Evolutionary conservation across 2,888 invertebrate species (phyloP).

Genomic region (Antitype chi): DNA sequence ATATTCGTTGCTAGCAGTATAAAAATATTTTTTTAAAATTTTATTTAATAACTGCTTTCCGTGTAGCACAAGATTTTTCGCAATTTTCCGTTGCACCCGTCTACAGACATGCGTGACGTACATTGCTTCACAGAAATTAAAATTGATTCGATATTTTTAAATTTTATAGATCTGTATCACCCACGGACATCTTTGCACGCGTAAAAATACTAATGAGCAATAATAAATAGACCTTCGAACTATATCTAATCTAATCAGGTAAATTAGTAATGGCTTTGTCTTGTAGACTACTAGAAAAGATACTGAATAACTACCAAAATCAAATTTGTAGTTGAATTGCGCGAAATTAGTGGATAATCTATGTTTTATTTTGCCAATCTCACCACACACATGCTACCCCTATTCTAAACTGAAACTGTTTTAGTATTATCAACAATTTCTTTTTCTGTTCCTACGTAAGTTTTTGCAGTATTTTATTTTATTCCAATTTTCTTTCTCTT

Average conservation of each 20-base stretch:
- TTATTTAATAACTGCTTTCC: slow-evolving; percentile 26
- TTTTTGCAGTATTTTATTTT: too few relatives aligned
- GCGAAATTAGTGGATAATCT: background rate
- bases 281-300: background rate
- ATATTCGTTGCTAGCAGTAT: background rate
- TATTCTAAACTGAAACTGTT: too few relatives aligned
- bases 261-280: background rate
- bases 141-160: slow-evolving; percentile 5
- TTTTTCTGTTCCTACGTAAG: too few relatives aligned
- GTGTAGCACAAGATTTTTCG: slow-evolving; percentile 38
- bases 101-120: background rate
- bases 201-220: slow-evolving; percentile 2
- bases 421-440: too few relatives aligned
- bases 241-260: slow-evolving; percentile 35
- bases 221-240: slow-evolving; percentile 19
- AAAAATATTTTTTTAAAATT: slow-evolving; percentile 15
- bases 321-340: slow-evolving; percentile 6
- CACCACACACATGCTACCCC: too few relatives aligned
- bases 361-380: background rate
- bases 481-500: too few relatives aligned
- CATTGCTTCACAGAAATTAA: slow-evolving; percentile 8
- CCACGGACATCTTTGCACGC: background rate
- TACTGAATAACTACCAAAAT: background rate
- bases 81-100: slow-evolving; percentile 28
- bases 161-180: background rate